Evolutionary conservation across 2,113 vertebrate genomes (phyloP), one percentile per base, ranked within the genome.

Genomic region (Corythornis madagascariensis): DNA sequence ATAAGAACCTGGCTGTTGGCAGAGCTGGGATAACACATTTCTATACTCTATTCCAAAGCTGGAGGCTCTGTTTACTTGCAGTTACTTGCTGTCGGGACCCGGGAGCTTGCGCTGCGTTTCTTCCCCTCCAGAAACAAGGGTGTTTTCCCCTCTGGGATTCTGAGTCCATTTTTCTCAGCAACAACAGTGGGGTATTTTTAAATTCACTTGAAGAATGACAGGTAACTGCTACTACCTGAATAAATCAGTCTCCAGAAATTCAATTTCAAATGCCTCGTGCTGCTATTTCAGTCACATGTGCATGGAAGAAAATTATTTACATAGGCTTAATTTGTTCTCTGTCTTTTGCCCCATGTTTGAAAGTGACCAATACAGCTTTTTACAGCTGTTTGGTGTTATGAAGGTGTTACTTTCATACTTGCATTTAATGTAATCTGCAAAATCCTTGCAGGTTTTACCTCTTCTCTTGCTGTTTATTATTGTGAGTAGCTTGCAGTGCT

Each of bases 231-330:
- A 38, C 56, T 14, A 2, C 9, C 47, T 31, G 74, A 52, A 71
- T 67, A 56, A 45, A 33, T 38, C 31, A 11, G 5, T 35, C 26
- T 55, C 31, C 47, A 45, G 5, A 8, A 33, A 13, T 21, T 3
- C 38, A 45, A n/a, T 43, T 61, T 42, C 47, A 29, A 1, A 26
- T 13, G 61, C 47, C 53, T 77, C 20, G 3, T 5, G 4, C 61
- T 38, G 14, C 10, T 42, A 28, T 9, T 76, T 24, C 8, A 74
- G 56, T 13, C 53, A 56, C 29, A 28, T 1, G 3, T 0, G 1
- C 26, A 3, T 15, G 33, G 18, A 67, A 18, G 25, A 16, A 38
- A 79, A 57, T 13, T 19, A 33, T 38, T 74, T 47, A 4, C 56
- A 16, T 4, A 22, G 42, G 3, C 2, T 10, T 45, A 2, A 28